Base-by-base conservation (phyloP, 2,888 invertebrate species). In the Lasioglossum leucozonium region DNA sequence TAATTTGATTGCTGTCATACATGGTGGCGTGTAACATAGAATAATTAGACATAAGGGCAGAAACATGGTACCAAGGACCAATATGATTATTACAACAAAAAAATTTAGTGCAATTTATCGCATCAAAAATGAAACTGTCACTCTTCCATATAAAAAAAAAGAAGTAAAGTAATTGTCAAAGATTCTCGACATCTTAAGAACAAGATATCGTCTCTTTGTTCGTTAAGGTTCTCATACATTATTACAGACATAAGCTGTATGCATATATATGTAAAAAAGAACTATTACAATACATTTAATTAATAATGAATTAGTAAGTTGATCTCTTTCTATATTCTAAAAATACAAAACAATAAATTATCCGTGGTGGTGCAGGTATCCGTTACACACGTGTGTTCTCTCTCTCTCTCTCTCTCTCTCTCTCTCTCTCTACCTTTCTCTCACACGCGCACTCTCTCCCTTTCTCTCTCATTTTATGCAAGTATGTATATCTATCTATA, bases 301-400 rank as follows among this genome's bases (percentile, higher is more conserved):
- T 82, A 85, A 86, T 91, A 90, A 87, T 87, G 88, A 87, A 89
- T 92, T 86, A 87, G 85, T 89, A 92, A 91, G 88, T 90, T 91
- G 80, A 79, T 86, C 82, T 85, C 74, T 89, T 87, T 85, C 86
- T 89, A 88, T 88, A 80, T 62, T 82, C 88, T 90, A 91, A 90
- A 79, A 89, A 90, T 91, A 93, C 90, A 92, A 93, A 93, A 93
- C 88, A 92, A 94, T 93, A 93, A 93, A 93, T 93, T 92, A 93
- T 88, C 67, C 86, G 90, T 88, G 89, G 90, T 91, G 44, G 47
- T 22, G 47, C 47, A 47, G 47, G 47, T 47, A 47, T 47, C 47
- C 22, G 47, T 47, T 47, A 82, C 90, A 91, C 89, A 88, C 82
- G 80, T 40, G n/a, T 37, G n/a, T n/a, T n/a, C 69, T 67, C 37